These are phyloP conservation scores for Gymnocephalus cernua DNA, from an alignment of 2,113 vertebrate genomes.

Conservation along the genomic window DNA sequence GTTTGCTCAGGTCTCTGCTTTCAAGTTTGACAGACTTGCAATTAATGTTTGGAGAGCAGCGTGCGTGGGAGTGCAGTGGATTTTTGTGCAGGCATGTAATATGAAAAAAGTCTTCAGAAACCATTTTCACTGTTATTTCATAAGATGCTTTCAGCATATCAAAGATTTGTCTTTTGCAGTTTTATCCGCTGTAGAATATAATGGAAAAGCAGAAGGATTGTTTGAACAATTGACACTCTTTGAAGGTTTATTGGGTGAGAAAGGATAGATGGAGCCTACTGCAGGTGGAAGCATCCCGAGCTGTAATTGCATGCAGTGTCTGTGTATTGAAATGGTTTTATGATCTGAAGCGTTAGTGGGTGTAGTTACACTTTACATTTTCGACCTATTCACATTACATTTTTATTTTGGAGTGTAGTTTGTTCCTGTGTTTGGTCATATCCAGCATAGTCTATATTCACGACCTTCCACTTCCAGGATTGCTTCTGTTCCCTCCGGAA, in stretches of 20 bases:
- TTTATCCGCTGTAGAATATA: conserved; percentile 8
- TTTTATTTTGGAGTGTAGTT: conserved; percentile 1
- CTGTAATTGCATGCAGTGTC: conserved; percentile 42
- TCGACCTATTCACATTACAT: neutral
- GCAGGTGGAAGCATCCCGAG: conserved; percentile 38
- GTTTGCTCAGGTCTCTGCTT: conserved; percentile 56
- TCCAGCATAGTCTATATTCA: too few relatives aligned
- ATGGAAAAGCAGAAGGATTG: conserved; percentile 24
- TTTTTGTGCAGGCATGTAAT: conserved; percentile 19
- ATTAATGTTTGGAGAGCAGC: conserved; percentile 53
- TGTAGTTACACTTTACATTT: conserved; percentile 22
- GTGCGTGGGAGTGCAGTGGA: conserved; percentile 36
- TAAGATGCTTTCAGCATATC: conserved; percentile 23
- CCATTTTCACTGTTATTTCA: conserved; percentile 44
- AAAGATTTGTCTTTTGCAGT: conserved; percentile 34
- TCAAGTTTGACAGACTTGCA: conserved; percentile 46
- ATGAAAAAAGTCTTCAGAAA: conserved; percentile 34
- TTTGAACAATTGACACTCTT: conserved; percentile 43
- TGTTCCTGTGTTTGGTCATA: conserved; percentile 6
- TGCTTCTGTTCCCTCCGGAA: too few relatives aligned
- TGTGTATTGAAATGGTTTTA: conserved; percentile 31
- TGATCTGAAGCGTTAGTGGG: conserved; percentile 33
- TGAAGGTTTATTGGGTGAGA: conserved; percentile 41
- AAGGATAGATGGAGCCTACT: conserved; percentile 8
- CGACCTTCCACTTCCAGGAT: too few relatives aligned